Evolutionary conservation across 2,888 invertebrate genomes (phyloP).

Genomic region (Mythimna lalbum): DNA sequence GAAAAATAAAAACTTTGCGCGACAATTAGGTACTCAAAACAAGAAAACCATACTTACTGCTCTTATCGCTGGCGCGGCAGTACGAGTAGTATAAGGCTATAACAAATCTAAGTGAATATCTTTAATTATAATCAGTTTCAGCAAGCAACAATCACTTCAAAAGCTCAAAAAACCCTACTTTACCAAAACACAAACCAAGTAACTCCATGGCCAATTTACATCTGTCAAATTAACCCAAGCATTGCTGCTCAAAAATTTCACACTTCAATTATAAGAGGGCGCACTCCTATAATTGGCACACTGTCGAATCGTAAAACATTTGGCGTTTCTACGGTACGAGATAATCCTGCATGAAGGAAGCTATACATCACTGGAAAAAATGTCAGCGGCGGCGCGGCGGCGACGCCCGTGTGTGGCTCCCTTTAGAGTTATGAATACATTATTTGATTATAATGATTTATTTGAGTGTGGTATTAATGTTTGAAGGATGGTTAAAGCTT

Average conservation of each 20-base stretch:
- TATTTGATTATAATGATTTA: constrained; percentile 64
- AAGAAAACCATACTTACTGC: no score
- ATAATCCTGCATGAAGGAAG: constrained; percentile 81
- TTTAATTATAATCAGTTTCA: no score
- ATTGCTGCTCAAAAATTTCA: constrained; percentile 56
- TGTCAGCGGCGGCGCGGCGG: constrained; percentile 52
- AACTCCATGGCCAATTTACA: constrained; percentile 44
- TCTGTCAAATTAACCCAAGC: constrained; percentile 48
- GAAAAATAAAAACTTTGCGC: no score
- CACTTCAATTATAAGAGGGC: constrained; percentile 73
- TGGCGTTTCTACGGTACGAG: constrained; percentile 54
- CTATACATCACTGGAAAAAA: constrained; percentile 80
- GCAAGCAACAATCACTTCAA: neutral
- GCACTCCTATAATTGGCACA: constrained; percentile 54
- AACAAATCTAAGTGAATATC: no score
- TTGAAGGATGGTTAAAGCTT: constrained; percentile 18
- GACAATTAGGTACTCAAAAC: no score
- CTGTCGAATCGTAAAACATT: constrained; percentile 64
- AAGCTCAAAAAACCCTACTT: neutral
- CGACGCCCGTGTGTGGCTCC: constrained; percentile 59
- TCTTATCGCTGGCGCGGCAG: no score
- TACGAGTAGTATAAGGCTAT: no score
- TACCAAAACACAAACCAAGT: neutral
- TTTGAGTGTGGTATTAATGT: constrained; percentile 39
- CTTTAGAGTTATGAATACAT: constrained; percentile 61